Conservation (phyloP, 92 coral and sea anemone genomes). For the Meandrina meandrites region DNA sequence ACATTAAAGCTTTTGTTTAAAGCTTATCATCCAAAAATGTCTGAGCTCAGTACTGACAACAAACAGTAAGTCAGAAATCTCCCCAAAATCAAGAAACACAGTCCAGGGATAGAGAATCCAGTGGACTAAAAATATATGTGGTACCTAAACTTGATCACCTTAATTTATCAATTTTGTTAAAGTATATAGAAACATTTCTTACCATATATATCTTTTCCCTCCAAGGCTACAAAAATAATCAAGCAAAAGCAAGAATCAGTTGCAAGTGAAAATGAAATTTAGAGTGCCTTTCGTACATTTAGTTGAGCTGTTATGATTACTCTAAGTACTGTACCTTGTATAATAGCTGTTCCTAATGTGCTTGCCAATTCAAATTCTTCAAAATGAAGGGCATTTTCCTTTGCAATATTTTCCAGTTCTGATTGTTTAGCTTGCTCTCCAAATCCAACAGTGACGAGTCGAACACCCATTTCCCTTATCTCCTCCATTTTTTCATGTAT, state of each 20-base stretch:
- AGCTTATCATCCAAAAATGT: too few species aligned
- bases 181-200: neutral
- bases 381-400: constrained; percentile 9
- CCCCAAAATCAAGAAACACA: too few species aligned
- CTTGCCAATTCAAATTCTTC: constrained; percentile 19
- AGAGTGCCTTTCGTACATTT: neutral
- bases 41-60: too few species aligned
- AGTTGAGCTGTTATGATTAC: neutral
- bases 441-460: constrained; percentile 21
- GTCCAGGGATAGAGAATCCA: too few species aligned
- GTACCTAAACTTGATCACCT: too few species aligned
- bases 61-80: too few species aligned
- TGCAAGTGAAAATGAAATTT: neutral
- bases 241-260: neutral
- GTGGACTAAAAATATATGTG: too few species aligned
- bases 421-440: constrained; percentile 18
- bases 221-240: constrained; percentile 3
- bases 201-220: constrained; percentile 32
- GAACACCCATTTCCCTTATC: constrained; percentile 4
- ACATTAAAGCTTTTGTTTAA: too few species aligned
- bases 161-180: too few species aligned
- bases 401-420: constrained; percentile 8
- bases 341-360: constrained; percentile 21
- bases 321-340: constrained; percentile 28
- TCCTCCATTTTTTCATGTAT: neutral